phyloP scores from a whole-genome alignment of 2,888 invertebrate species.

The Cerastis rubricosa region DNA sequence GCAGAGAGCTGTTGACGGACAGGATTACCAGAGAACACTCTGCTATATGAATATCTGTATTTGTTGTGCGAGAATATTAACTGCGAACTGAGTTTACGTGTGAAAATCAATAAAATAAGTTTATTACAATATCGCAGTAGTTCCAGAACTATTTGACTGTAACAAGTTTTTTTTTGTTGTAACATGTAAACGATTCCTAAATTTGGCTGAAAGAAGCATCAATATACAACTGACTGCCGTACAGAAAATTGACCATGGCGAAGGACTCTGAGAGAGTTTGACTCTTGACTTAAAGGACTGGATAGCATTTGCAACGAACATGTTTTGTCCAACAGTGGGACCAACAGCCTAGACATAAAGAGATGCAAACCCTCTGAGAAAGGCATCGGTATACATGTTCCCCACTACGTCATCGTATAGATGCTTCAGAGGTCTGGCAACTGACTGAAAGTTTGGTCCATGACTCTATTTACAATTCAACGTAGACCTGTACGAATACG shows the following conservation, averaged over 20 bases:
- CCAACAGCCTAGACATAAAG: not conserved
- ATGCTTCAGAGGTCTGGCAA: not conserved
- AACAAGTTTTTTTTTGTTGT: not conserved
- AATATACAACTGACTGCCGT: not conserved
- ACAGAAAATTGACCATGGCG: not conserved
- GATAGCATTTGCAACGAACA: not conserved
- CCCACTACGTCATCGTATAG: not conserved
- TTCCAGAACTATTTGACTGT: not conserved
- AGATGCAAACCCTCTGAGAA: not conserved
- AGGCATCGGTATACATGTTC: not conserved
- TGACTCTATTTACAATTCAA: not conserved
- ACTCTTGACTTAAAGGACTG: not conserved
- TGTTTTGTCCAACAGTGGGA: not conserved
- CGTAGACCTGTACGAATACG: not conserved
- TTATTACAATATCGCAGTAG: not conserved
- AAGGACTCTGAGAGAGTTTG: not conserved
- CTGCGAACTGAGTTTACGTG: constrained; percentile 5
- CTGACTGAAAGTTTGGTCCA: not conserved
- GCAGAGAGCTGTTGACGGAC: constrained; percentile 81
- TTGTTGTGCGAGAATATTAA: constrained; percentile 53
- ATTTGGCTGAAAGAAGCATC: not conserved
- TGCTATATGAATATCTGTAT: constrained; percentile 65
- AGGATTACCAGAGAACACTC: constrained; percentile 78
- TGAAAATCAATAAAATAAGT: not conserved
- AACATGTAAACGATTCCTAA: not conserved